Evolutionary conservation across 2,888 invertebrate genomes (phyloP).

Genomic region (Hesperia comma): DNA sequence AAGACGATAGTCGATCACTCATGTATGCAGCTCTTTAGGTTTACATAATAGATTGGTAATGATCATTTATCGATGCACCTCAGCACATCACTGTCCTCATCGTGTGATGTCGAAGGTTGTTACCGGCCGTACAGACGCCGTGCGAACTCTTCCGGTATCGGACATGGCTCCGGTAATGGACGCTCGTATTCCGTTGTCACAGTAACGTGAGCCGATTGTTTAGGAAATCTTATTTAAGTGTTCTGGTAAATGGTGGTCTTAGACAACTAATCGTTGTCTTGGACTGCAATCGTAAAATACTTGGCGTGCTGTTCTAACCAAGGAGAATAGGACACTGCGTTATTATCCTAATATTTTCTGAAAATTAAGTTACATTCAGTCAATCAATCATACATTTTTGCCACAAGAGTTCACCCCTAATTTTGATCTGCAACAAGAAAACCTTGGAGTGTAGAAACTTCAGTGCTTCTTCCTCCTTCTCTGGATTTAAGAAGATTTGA

Average conservation of each 20-base stretch:
- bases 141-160: slow-evolving; percentile 76
- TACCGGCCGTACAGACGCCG: slow-evolving; percentile 62
- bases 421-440: no score
- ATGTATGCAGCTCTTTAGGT: no score
- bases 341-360: no score
- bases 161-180: slow-evolving; percentile 45
- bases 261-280: neutral
- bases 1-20: no score
- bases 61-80: slow-evolving; percentile 44
- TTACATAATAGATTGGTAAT: no score
- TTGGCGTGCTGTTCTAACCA: neutral
- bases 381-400: no score
- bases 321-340: no score
- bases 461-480: no score
- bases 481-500: no score
- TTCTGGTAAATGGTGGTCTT: neutral
- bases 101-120: slow-evolving; percentile 81
- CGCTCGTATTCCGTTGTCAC: slow-evolving; percentile 26
- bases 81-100: slow-evolving; percentile 56
- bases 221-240: slow-evolving; percentile 11
- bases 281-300: neutral
- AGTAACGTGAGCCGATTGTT: slow-evolving; percentile 21
- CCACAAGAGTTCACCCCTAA: no score
- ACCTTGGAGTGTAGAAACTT: no score
- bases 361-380: no score